Evolutionary conservation across 1,140 invertebrate genomes (phyloP).

Genomic region (Brachionus paranguensis): DNA sequence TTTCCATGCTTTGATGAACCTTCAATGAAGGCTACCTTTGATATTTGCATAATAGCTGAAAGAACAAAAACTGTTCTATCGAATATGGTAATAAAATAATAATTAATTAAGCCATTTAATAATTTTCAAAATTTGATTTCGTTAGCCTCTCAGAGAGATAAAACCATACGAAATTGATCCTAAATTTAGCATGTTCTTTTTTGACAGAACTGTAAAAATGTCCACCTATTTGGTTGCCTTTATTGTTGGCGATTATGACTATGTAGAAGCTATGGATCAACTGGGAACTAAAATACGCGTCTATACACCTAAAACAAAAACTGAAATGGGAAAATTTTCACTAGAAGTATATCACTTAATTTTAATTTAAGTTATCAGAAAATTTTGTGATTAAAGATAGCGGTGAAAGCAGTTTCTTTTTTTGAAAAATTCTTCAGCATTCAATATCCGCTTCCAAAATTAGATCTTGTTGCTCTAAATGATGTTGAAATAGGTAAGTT

Average conservation of each 20-base stretch:
- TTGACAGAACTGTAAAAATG: slow-evolving; percentile 85
- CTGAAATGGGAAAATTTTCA: slow-evolving; percentile 83
- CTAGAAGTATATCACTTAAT: slow-evolving; percentile 66
- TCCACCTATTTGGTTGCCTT: slow-evolving; percentile 88
- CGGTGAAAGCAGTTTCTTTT: slow-evolving; percentile 70
- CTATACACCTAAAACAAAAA: slow-evolving; percentile 83
- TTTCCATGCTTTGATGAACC: slow-evolving; percentile 98
- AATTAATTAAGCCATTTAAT: not conserved
- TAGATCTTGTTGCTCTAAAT: slow-evolving; percentile 87
- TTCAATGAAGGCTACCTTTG: slow-evolving; percentile 85
- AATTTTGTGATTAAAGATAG: slow-evolving; percentile 43
- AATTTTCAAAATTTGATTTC: slow-evolving; percentile 44
- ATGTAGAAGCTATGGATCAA: slow-evolving; percentile 63
- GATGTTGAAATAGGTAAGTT: slow-evolving; percentile 62
- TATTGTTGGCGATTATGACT: slow-evolving; percentile 88
- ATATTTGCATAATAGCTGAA: slow-evolving; percentile 75
- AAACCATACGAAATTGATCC: not conserved
- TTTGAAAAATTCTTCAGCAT: slow-evolving; percentile 91
- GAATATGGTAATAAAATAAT: slow-evolving; percentile 66
- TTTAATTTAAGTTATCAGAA: not conserved
- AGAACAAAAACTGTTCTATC: slow-evolving; percentile 69
- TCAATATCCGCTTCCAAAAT: slow-evolving; percentile 87
- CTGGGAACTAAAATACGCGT: slow-evolving; percentile 78
- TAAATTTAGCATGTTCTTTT: slow-evolving; percentile 60
- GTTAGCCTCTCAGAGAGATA: not conserved